Evolutionary conservation across 2,113 vertebrate species (phyloP), one percentile per base, ranked within the genome.

Genomic region (Chlorocebus sabaeus): DNA sequence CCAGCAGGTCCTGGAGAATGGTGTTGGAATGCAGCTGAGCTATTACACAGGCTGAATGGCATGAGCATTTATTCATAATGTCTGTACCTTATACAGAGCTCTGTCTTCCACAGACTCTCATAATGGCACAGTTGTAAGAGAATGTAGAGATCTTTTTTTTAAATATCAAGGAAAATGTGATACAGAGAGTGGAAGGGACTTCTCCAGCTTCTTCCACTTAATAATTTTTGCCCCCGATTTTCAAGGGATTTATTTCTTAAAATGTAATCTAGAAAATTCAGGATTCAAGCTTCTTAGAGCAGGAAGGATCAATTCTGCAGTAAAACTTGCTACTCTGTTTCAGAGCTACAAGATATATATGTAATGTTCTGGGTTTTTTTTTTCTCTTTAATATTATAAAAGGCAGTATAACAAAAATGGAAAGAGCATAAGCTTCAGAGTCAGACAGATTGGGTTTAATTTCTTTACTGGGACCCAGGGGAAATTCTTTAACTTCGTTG

Each of bases 31-130:
- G 30, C 82, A 96, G 79, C 82, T 97, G 82, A 95, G 52, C 57
- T 98, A 95, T 98, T 97, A 97, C 94, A 93, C 52, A 97, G 68
- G 79, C 78, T 84, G 96, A 97, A 97, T 96, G 95, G 86, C 83
- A 97, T 97, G 96, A 96, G 35, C 87, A 48, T 90, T 97, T 97
- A 94, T 97, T 96, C 97, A 93, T 88, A 94, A 97, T 80, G 89
- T 96, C 96, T 97, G 89, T 93, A 95, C 95, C 93, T 96, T 96
- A 95, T 88, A 94, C 1, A 4, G 78, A 97, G 91, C 5, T 2
- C 32, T 86, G 87, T 98, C 88, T 78, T 89, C 83, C 55, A 68
- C 95, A 97, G 87, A 91, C 59, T 89, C 87, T 94, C 52, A 73
- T 52, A 96, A 85, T 92, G 75, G 52, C 82, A 84, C 70, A 90